These are phyloP conservation scores for Equus przewalskii DNA, from an alignment of 2,113 vertebrate genomes.

Conservation along the genomic window DNA sequence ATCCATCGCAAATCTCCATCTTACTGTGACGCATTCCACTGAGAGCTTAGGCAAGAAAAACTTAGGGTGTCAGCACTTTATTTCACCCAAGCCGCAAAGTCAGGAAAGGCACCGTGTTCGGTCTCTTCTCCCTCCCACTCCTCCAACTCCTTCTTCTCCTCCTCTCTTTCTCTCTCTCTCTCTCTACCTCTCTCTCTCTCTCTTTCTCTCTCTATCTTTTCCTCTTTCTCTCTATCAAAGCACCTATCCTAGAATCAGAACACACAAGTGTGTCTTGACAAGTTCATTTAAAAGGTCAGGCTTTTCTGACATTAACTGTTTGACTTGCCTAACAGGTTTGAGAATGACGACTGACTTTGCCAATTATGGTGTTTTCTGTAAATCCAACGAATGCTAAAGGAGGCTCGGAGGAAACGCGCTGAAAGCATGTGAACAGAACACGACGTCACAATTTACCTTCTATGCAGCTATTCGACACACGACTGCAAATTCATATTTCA, in stretches of 20 bases:
- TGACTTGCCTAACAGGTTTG: not conserved
- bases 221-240: not conserved
- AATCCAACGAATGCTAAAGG: fast-evolving
- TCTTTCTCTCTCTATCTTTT: too few species aligned
- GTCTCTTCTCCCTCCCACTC: too few species aligned
- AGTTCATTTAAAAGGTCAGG: not conserved
- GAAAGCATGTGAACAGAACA: not conserved
- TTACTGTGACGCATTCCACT: fast-evolving
- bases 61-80: not conserved
- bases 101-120: fast-evolving
- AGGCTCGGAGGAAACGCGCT: fast-evolving
- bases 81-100: not conserved
- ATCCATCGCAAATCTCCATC: fast-evolving
- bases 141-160: not conserved
- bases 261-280: too few species aligned
- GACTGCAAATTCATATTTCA: too few species aligned
- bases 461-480: fast-evolving
- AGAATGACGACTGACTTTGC: not conserved
- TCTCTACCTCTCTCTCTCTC: not conserved
- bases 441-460: fast-evolving
- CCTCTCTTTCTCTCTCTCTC: too few species aligned
- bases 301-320: too few species aligned
- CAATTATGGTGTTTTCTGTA: not conserved
- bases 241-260: not conserved
- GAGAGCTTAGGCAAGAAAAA: fast-evolving